phyloP scores from a whole-genome alignment of 2,888 invertebrate species.

The Acanthosepion lycidas region DNA sequence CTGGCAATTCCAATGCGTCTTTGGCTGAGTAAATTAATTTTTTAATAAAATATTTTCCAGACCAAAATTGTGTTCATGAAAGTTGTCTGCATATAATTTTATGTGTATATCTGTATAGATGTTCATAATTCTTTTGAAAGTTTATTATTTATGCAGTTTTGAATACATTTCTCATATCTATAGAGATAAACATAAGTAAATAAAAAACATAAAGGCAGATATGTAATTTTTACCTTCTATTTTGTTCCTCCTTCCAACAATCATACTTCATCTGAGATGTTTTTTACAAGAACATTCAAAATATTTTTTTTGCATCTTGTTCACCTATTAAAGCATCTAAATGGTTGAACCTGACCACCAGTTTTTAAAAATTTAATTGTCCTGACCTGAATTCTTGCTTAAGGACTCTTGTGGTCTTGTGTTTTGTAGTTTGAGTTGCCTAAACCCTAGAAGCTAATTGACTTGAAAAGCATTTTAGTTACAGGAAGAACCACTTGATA shows the following conservation, averaged over 20 bases:
- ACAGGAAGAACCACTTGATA: not conserved
- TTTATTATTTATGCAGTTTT: not conserved
- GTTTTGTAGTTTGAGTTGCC: not conserved
- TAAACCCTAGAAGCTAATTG: not conserved
- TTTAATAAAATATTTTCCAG: too few species aligned
- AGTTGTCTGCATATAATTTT: not conserved
- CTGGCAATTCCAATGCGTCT: too few species aligned
- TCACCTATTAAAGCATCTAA: not conserved
- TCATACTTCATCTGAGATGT: not conserved
- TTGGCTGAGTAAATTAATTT: too few species aligned
- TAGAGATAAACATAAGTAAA: not conserved
- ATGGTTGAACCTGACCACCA: not conserved
- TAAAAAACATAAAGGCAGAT: not conserved
- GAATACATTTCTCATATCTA: not conserved
- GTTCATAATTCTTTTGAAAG: not conserved
- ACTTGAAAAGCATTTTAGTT: not conserved
- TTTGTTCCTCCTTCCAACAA: not conserved
- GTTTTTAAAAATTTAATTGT: not conserved
- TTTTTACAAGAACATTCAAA: not conserved
- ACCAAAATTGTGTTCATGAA: too few species aligned
- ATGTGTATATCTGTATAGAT: not conserved
- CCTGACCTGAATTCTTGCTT: not conserved
- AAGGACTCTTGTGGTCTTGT: not conserved
- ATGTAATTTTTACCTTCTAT: not conserved
- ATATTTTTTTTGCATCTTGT: not conserved